Percentiles rank a stretch among this genome's conserved stretches.
Evolutionary conservation across 1,140 invertebrate species (phyloP).

Genomic region (Drosophila miranda): DNA sequence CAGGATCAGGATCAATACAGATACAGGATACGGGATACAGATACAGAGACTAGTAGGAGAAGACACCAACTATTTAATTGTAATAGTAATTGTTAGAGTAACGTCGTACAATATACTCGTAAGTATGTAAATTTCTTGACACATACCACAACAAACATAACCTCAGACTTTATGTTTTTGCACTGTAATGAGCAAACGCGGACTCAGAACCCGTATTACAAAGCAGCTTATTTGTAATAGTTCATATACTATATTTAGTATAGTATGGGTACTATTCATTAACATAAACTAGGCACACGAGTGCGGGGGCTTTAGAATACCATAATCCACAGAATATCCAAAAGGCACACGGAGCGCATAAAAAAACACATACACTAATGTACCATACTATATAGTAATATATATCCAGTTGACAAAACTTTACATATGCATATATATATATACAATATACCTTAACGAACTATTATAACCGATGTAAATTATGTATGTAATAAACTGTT

Average conservation of each 20-base stretch:
- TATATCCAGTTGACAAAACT: slow-evolving; percentile 37
- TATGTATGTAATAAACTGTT: slow-evolving; percentile 79
- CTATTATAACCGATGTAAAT: slow-evolving; percentile 67
- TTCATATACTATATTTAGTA: slow-evolving; percentile 43
- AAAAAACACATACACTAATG: slow-evolving; percentile 54
- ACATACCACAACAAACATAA: slow-evolving; percentile 79
- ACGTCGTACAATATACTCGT: slow-evolving; percentile 15
- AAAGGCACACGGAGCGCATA: slow-evolving; percentile 7
- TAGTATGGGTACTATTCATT: slow-evolving; percentile 24
- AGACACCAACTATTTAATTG: slow-evolving; percentile 26
- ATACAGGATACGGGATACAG: slow-evolving; percentile 9
- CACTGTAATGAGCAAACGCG: slow-evolving; percentile 70
- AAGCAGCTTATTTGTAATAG: slow-evolving; percentile 65
- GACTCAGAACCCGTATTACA: slow-evolving; percentile 55
- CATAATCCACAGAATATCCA: slow-evolving; percentile 18
- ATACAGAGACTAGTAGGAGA: neutral
- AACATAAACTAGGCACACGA: slow-evolving; percentile 52
- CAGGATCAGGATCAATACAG: slow-evolving; percentile 5
- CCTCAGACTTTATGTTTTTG: slow-evolving; percentile 76
- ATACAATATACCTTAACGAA: slow-evolving; percentile 42
- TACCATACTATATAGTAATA: slow-evolving; percentile 64
- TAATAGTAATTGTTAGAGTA: slow-evolving; percentile 52
- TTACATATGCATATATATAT: slow-evolving; percentile 23
- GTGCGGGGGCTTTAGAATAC: slow-evolving; percentile 33
- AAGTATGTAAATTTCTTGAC: slow-evolving; percentile 78